These are phyloP conservation scores for Corbicula japonica DNA, from an alignment of 2,888 invertebrate genomes.

Conservation along the genomic window DNA sequence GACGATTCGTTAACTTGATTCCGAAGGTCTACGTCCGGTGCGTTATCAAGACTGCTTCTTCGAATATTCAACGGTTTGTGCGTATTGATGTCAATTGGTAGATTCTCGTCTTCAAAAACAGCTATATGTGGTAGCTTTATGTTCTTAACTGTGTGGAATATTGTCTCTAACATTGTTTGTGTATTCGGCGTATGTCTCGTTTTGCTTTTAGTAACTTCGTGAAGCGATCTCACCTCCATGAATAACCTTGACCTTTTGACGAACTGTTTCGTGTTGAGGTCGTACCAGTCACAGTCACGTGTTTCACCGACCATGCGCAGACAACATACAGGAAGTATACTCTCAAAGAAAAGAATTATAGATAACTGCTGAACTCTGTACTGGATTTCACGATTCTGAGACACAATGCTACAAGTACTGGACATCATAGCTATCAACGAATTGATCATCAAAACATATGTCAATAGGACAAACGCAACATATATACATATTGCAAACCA, in stretches of 20 bases:
- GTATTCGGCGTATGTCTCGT: slow-evolving; percentile 47
- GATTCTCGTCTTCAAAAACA: slow-evolving; percentile 8
- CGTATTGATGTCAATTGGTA: neutral
- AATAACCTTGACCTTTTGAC: slow-evolving; percentile 37
- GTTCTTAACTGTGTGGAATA: slow-evolving; percentile 50
- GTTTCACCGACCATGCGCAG: slow-evolving; percentile 46
- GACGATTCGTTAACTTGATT: neutral
- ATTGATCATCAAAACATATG: slow-evolving; percentile 60
- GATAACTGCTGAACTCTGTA: slow-evolving; percentile 60
- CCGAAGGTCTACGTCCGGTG: neutral
- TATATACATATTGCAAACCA: slow-evolving; percentile 59
- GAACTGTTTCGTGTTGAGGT: slow-evolving; percentile 16
- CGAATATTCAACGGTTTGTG: neutral
- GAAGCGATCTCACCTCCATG: slow-evolving; percentile 61
- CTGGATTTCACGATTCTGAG: slow-evolving; percentile 59
- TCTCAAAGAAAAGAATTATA: slow-evolving; percentile 64
- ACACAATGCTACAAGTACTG: slow-evolving; percentile 58
- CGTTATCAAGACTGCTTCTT: neutral
- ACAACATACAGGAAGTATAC: slow-evolving; percentile 51
- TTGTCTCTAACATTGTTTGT: slow-evolving; percentile 58
- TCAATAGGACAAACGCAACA: slow-evolving; percentile 54
- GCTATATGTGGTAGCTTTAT: slow-evolving; percentile 31
- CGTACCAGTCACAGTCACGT: slow-evolving; percentile 47
- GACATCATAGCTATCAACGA: slow-evolving; percentile 66
- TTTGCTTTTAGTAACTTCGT: slow-evolving; percentile 51